A percentile compares a stretch with the other conserved stretches of the same genome.
These are phyloP conservation scores for Phymanthus crucifer DNA, from an alignment of 92 coral and sea anemone species.

Conservation along the genomic window DNA sequence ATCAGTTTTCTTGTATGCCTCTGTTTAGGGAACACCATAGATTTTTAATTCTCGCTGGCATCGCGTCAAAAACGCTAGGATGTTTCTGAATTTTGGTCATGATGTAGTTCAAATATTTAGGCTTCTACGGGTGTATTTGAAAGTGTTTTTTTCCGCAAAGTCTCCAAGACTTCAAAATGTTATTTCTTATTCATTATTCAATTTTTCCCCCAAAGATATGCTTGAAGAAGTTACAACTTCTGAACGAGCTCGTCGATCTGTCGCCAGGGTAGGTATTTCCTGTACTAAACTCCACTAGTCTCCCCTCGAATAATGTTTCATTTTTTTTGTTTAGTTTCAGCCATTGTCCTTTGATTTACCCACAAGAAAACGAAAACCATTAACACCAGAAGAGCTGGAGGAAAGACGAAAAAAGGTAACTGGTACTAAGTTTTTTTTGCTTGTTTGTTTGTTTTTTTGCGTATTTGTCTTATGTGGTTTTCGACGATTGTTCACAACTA, in stretches of 20 bases:
- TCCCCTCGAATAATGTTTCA: background rate
- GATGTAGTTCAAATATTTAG: too few species aligned
- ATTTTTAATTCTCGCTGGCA: too few species aligned
- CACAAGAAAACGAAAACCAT: conserved; percentile 65
- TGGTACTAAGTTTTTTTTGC: background rate
- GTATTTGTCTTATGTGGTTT: background rate
- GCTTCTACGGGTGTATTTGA: too few species aligned
- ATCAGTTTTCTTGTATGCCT: too few species aligned
- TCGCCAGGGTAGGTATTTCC: conserved; percentile 36
- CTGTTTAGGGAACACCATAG: too few species aligned
- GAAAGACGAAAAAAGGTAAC: conserved; percentile 75
- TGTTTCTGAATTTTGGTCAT: too few species aligned
- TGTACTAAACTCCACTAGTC: background rate
- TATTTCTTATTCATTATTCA: background rate
- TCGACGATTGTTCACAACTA: background rate
- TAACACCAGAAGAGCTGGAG: conserved; percentile 81
- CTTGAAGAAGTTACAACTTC: conserved; percentile 51
- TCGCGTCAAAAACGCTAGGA: too few species aligned
- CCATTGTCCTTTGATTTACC: conserved; percentile 51
- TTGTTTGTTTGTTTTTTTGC: background rate
- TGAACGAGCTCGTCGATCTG: conserved; percentile 74
- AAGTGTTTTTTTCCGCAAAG: too few species aligned
- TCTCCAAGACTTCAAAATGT: too few species aligned
- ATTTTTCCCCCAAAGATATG: conserved; percentile 35
- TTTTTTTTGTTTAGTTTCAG: conserved; percentile 14